Base-by-base conservation (phyloP, 1,140 invertebrate species). In the Druon quercuslanigerum region DNA sequence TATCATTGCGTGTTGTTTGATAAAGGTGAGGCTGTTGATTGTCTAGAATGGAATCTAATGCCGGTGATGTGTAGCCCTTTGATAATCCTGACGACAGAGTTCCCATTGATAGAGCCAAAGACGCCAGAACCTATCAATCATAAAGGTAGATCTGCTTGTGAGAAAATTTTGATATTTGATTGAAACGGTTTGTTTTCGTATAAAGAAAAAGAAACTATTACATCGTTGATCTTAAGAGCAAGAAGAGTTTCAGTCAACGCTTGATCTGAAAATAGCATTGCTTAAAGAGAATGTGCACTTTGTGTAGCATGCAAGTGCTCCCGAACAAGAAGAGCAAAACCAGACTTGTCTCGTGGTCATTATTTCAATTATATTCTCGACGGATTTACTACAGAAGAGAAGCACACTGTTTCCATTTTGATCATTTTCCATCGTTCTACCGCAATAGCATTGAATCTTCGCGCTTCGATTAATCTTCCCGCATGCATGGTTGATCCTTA, bases 41-140 rank as follows among this genome's bases (percentile, higher is more conserved):
- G 82, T 95, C 94, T 85, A 96, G 94, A 82, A 97, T 93, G 0
- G 96, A 96, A n/a, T 95, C 95, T 51, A 96, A 93, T 4, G 96
- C 96, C 16, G 96, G 96, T 14, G 95, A 96, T 83, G 95, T 96
- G 92, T 96, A 96, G 13, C 96, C 96, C 89, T 96, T 96, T 33
- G 96, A 95, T 71, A 97, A 90, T 0, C 96, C 96, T 2, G 95
- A 95, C 2, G 96, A 95, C 78, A 97, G 93, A 12, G 96, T 95
- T 20, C 96, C 96, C 82, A 97, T 92, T 6, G 95, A 96, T 51
- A 97, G 94, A 12, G 95, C 96, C 80, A 96, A 89, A 3, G 96
- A 95, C 75, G 96, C 96, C 83, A 96, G 88, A 25, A 96, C 94
- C 95, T 96, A 91, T 70, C 78, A 83, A 79, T 76, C 80, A 74